These are phyloP conservation scores for Cataglyphis altisquamis DNA, from an alignment of 2,888 invertebrate species.

Conservation along the genomic window DNA sequence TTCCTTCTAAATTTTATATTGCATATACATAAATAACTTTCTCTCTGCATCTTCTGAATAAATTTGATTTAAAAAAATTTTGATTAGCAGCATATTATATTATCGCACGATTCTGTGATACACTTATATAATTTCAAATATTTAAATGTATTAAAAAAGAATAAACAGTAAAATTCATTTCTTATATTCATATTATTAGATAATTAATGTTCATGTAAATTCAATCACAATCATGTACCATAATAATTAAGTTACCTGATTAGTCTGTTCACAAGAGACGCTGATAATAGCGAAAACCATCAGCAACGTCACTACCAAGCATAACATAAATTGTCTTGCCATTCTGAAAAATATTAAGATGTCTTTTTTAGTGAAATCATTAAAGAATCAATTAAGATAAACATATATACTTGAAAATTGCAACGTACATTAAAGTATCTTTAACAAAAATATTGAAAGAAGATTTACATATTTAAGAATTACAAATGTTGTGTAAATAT, in stretches of 20 bases:
- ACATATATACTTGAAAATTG: background rate
- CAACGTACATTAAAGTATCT: background rate
- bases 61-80: background rate
- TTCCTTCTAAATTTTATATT: background rate
- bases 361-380: background rate
- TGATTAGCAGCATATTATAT: background rate
- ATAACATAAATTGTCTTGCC: slow-evolving; percentile 78
- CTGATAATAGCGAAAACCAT: slow-evolving; percentile 77
- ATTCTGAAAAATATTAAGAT: slow-evolving; percentile 73
- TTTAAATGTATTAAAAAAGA: background rate
- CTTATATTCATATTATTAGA: background rate
- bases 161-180: background rate
- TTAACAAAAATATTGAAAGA: slow-evolving; percentile 9
- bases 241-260: slow-evolving; percentile 74
- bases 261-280: slow-evolving; percentile 76
- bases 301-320: slow-evolving; percentile 73
- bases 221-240: background rate
- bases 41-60: background rate
- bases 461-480: background rate
- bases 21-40: background rate
- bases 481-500: slow-evolving; percentile 7
- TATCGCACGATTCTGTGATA: background rate
- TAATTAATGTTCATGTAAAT: background rate
- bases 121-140: background rate
- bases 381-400: background rate